Percentiles rank a stretch among this genome's conserved stretches.
Conservation (phyloP, 2,797 vertebrate species). For the Lindbergichthys nudifrons region DNA sequence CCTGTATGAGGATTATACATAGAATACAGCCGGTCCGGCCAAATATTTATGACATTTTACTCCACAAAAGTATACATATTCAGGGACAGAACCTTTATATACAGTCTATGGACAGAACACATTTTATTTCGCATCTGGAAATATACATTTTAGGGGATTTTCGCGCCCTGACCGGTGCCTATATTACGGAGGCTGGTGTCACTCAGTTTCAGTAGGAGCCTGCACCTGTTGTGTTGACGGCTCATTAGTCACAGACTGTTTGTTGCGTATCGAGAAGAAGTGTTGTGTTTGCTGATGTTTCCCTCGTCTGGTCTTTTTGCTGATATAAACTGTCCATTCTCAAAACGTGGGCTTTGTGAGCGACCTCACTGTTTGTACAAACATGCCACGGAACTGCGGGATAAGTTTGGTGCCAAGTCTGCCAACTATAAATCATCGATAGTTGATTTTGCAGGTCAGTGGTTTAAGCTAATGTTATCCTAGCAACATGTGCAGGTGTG, state of each 20-base stretch:
- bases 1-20: no score
- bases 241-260: neutral
- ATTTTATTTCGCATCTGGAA: neutral
- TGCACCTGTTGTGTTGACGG: neutral
- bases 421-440: slow-evolving; percentile 20
- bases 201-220: neutral
- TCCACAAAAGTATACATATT: neutral
- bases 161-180: slow-evolving; percentile 7
- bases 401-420: neutral
- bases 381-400: slow-evolving; percentile 61
- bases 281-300: slow-evolving; percentile 76
- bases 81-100: neutral
- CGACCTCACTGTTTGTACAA: slow-evolving; percentile 84
- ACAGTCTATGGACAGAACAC: neutral
- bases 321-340: slow-evolving; percentile 71
- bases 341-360: slow-evolving; percentile 66
- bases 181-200: slow-evolving; percentile 41
- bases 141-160: neutral
- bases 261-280: neutral
- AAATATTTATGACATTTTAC: neutral
- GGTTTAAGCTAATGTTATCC: neutral
- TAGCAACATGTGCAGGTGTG: neutral
- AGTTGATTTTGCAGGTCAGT: slow-evolving; percentile 58
- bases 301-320: slow-evolving; percentile 78
- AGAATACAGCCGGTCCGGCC: no score